Evolutionary conservation across 2,888 invertebrate species (phyloP).

Genomic region (Caradrina clavipalpis): DNA sequence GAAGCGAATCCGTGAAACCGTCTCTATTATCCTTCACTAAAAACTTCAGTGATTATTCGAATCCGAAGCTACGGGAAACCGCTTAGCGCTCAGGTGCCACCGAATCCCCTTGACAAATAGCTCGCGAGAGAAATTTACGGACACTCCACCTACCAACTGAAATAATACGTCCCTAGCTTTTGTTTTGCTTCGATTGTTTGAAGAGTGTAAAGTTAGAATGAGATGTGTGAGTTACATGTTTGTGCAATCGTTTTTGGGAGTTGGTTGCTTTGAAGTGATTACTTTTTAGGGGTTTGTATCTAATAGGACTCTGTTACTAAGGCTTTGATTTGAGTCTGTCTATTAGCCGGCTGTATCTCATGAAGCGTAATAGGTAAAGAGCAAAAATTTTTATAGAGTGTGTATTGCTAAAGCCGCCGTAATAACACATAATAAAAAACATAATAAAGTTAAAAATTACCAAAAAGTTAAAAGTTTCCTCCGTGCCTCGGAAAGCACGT

Average conservation of each 20-base stretch:
- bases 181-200: conserved; percentile 28
- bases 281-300: not conserved
- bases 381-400: no score
- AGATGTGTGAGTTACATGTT: not conserved
- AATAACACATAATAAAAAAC: no score
- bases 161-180: conserved; percentile 40
- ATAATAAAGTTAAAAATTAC: no score
- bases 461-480: no score
- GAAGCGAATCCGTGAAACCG: conserved; percentile 13
- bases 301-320: no score
- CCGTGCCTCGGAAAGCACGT: no score
- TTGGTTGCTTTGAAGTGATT: not conserved
- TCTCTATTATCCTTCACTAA: conserved; percentile 47
- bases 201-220: not conserved
- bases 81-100: conserved; percentile 60
- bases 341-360: no score
- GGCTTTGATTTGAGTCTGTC: no score
- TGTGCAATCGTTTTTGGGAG: not conserved
- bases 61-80: conserved; percentile 48
- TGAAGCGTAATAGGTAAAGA: no score
- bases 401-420: no score
- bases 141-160: conserved; percentile 32
- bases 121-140: conserved; percentile 56
- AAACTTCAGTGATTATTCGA: conserved; percentile 59
- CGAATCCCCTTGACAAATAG: conserved; percentile 61